Conservation (phyloP, 2,797 vertebrate genomes). For the Morelia viridis region DNA sequence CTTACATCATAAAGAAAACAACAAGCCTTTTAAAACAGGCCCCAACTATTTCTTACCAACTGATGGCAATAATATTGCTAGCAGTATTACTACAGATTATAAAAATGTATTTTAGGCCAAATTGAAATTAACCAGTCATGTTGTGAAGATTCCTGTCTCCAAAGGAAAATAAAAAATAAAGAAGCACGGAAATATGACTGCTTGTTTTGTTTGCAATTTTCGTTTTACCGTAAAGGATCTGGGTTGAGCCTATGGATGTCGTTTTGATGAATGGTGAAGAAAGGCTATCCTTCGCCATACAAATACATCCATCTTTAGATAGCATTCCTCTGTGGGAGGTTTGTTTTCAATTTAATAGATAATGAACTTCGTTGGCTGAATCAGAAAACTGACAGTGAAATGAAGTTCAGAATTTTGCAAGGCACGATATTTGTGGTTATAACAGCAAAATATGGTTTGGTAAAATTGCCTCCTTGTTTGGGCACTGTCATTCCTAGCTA, state of each 20-base stretch:
- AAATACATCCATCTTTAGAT: conserved; percentile 69
- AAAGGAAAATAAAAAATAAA: conserved; percentile 49
- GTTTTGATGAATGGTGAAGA: conserved; percentile 63
- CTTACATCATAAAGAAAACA: conserved; percentile 90
- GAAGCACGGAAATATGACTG: conserved; percentile 42
- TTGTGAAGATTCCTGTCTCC: conserved; percentile 43
- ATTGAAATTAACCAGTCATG: conserved; percentile 71
- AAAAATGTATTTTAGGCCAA: conserved; percentile 63
- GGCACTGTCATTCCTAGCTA: conserved; percentile 31
- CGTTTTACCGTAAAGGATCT: conserved; percentile 60
- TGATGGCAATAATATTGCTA: conserved; percentile 86
- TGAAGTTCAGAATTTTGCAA: conserved; percentile 62
- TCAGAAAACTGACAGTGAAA: conserved; percentile 70
- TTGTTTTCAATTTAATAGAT: conserved; percentile 74
- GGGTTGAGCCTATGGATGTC: conserved; percentile 52
- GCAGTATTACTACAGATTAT: conserved; percentile 75
- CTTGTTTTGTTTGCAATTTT: conserved; percentile 47
- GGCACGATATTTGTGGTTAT: conserved; percentile 41
- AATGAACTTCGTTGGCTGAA: conserved; percentile 73
- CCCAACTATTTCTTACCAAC: conserved; percentile 89
- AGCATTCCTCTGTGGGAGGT: conserved; percentile 71
- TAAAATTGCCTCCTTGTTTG: conserved; percentile 59
- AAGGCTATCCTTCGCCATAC: conserved; percentile 62
- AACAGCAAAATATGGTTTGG: conserved; percentile 50
- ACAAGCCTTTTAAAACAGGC: conserved; percentile 86